phyloP scores from a whole-genome alignment of 2,888 invertebrate genomes.

The Ephialtes manifestator region DNA sequence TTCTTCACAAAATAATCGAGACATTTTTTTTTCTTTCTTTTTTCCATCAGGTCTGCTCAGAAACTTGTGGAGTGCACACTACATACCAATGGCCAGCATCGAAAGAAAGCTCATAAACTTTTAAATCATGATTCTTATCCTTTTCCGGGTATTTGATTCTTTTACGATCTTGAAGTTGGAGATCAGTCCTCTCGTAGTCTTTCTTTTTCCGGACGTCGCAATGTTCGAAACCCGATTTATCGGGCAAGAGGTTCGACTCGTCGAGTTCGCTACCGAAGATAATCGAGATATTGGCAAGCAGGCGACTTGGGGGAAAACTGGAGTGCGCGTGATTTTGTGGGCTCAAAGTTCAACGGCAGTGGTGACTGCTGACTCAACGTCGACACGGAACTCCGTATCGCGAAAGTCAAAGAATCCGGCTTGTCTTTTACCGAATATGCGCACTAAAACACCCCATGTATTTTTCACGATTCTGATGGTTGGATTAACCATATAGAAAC shows the following conservation, averaged over 20 bases:
- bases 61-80: neutral
- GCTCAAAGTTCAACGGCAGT: neutral
- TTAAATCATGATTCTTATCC: constrained; percentile 12
- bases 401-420: neutral
- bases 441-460: neutral
- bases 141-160: constrained; percentile 13
- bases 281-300: neutral
- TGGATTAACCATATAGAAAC: no score
- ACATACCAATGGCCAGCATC: neutral
- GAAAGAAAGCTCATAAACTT: constrained; percentile 19
- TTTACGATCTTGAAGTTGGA: constrained; percentile 14
- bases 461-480: neutral
- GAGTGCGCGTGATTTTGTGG: constrained; percentile 2
- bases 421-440: neutral
- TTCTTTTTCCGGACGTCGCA: neutral
- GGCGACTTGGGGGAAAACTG: neutral
- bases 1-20: neutral
- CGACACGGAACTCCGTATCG: neutral
- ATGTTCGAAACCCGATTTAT: neutral
- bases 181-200: neutral
- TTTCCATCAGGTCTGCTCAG: neutral
- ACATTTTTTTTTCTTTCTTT: neutral
- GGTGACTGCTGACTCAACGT: constrained; percentile 18
- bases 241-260: neutral
- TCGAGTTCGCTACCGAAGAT: neutral